Base-by-base conservation (phyloP, 1,140 invertebrate genomes). In the Ips nitidus region DNA sequence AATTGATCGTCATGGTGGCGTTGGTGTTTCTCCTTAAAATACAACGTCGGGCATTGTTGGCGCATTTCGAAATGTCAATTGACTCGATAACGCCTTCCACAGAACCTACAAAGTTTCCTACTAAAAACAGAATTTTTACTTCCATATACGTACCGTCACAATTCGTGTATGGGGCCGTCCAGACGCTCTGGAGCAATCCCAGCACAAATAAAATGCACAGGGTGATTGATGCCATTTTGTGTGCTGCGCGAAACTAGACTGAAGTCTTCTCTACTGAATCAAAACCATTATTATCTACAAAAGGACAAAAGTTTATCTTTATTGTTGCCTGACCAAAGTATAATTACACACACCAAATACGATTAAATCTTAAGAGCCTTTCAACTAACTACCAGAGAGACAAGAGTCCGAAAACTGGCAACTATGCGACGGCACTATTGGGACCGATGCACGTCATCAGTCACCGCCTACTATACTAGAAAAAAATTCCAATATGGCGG, bases 21-120 rank as follows among this genome's bases (percentile, higher is more conserved):
- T 89, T 89, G 7, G 83, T 84, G 71, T 86, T 85, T 61, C 85
- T 81, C 71, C 83, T 84, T 42, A 90, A 82, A 22, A 85, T 79
- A 72, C 88, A 91, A 72, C 83, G 81, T 64, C 77, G 75, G 63
- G 83, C 83, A 36, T 75, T 79, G 41, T 81, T 79, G 6, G 82
- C 80, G 73, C 89, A 90, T 45, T 83, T 83, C 41, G 84, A 83
- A 43, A 91, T 80, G 1, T 75, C 76, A 2, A 89, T 80, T 42
- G 79, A 81, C 1, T 82, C 80, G 38, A 89, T 82, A 40, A 80
- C 83, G 0, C 86, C 87, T 52, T 84, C 75, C 66, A 83, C 83
- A 2, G 88, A 89, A 43, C 87, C 89, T 88, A 75, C 42, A 81
- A 67, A 39, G 42, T 56, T 53, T 52, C 43, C 4, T 52, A 56